Base-by-base conservation (phyloP, 1,140 invertebrate genomes). In the Trichonephila inaurata region DNA sequence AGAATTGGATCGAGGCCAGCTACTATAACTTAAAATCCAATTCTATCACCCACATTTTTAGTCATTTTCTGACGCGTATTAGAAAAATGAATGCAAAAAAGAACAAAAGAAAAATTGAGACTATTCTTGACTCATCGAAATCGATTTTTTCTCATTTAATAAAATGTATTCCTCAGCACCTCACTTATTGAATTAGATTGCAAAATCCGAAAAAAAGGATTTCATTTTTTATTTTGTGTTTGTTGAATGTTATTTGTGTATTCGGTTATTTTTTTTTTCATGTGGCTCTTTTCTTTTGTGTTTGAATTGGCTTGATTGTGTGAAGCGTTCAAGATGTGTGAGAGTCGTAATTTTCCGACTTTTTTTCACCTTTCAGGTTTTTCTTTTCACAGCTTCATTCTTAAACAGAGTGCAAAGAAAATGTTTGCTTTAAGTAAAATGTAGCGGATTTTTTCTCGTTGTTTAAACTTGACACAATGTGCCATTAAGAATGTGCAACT, bases 131-230 rank as follows among this genome's bases (percentile, higher is more conserved):
- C n/a, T 85, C 82, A 85, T 85, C 44, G 33, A 58, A 21, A 85
- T 85, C 82, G 82, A 85, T 85, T 85, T 85, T 60, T 85, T 85
- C 51, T 77, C 28, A 77, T 77, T 77, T 77, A 77, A 77, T 77
- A 77, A 77, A 77, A 77, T 77, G 33, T 77, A 40, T 77, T 77
- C 72, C 33, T 7, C 72, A 14, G 72, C 72, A 40, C 72, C 72
- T 77, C 33, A 8, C 72, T 77, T 77, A 77, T 77, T 77, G 72
- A 77, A 28, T 77, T 77, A 77, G 72, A 40, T 40, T 77, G 72
- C 72, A 5, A 77, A 77, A 77, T 40, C 72, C 28, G 28, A 40
- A 77, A 72, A 72, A 77, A 77, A 14, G 40, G 33, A 77, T 77
- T 77, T 77, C 19, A 40, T 18, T 40, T 77, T 77, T 77, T 51